Evolutionary conservation across 2,888 invertebrate genomes (phyloP), one percentile per base, ranked within the genome.

Genomic region (Athalia rosae): DNA sequence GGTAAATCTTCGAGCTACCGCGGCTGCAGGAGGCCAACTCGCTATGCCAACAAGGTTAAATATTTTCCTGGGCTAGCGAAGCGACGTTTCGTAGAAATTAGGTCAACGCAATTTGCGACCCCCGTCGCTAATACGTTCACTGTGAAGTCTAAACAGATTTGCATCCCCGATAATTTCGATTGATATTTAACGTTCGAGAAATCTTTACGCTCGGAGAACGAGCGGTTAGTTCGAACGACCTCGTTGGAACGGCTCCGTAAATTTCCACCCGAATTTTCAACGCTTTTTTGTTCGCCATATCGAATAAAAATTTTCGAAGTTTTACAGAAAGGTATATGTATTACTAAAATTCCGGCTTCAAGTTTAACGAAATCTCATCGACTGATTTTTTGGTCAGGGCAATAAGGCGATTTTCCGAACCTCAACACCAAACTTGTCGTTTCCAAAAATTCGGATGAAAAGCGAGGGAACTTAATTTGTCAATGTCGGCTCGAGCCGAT

Each of bases 51-150:
- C 9, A 67, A n/a, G 50, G 67, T 67, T 67, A 67, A 67, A 67
- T 67, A 67, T 67, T 28, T 28, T 67, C 67, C 67, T 67, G 53
- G 28, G 41, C 11, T 50, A n/a, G 50, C 50, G 28, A 50, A 48
- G 53, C 50, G 8, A 15, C 66, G 11, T 48, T 15, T n/a, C 63
- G n/a, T 11, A 63, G 6, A 67, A 67, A 67, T 67, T 67, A 53
- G 67, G 67, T 67, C 67, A 67, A 67, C 53, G 50, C 67, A 67
- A 67, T 67, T 67, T 67, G 50, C 67, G 28, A 28, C 28, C 28
- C 28, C 28, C 28, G 28, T 28, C 28, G 28, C 28, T 28, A 28
- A 28, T 28, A 50, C 53, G 67, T 50, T 53, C 67, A 28, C 50
- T 28, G 28, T 41, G 53, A 67, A 48, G 41, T 50, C 67, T 53